Base-by-base conservation (phyloP, 2,113 vertebrate genomes). In the Dinomys branickii region DNA sequence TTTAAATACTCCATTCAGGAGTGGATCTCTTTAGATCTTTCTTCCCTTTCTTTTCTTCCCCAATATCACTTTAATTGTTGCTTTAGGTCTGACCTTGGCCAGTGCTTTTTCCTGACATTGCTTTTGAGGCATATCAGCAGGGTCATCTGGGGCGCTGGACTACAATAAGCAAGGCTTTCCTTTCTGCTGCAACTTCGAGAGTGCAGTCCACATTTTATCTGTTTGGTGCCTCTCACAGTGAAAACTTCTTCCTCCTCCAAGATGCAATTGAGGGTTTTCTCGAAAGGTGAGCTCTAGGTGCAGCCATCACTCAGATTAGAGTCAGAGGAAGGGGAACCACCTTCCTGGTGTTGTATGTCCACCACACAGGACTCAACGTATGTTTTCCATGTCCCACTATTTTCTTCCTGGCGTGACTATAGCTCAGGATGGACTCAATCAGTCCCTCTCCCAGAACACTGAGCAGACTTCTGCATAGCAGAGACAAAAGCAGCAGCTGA, bases 11-110 rank as follows among this genome's bases (percentile, higher is more conserved):
- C 84, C 28, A 54, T 95, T 94, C 69, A 84, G 44, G 80, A 96
- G n/a, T 83, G 6, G 56, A 86, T 94, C 95, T 91, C 75, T 28
- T 47, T 1, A 83, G 87, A 91, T 91, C 96, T 97, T 81, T 97
- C 97, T 95, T 97, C 91, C 19, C 85, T 88, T 97, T 95, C 92
- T 97, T 98, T 97, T 90, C 92, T 97, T 98, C 97, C 88, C 92
- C 90, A 94, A 24, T 96, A 95, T 96, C 96, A 86, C 88, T 97
- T 96, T 96, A 38, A 58, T 88, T 94, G 96, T 98, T 63, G 0
- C 89, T 96, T 87, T 35, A 85, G 92, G 54, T 81, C 90, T 83
- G 95, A 97, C 97, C 97, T 98, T 97, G 97, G 96, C 80, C 88
- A 61, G 71, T 83, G 94, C 97, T 87, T 85, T 94, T 96, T 93